phyloP scores from a whole-genome alignment of 2,797 vertebrate species.

The Eospalax fontanierii region DNA sequence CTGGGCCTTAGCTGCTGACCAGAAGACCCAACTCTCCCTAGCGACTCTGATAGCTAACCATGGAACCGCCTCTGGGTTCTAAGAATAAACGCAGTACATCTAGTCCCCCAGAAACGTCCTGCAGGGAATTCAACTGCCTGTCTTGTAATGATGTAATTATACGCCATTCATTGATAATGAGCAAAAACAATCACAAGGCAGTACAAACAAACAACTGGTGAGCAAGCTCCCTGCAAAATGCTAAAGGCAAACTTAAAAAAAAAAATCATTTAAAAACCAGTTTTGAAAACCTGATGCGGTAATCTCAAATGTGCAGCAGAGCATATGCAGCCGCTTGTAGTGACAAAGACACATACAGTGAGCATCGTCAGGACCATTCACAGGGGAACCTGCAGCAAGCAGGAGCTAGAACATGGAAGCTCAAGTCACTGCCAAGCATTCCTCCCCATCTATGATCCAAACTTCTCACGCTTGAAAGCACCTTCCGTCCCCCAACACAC shows the following conservation, averaged over 20 bases:
- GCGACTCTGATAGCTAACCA: not conserved
- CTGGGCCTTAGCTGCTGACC: not conserved
- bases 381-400: not conserved
- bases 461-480: slow-evolving; percentile 55
- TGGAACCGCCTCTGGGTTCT: not conserved
- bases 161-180: slow-evolving; percentile 61
- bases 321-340: not conserved
- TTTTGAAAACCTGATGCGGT: slow-evolving; percentile 13
- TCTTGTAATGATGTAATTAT: slow-evolving; percentile 65
- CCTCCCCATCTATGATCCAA: not conserved
- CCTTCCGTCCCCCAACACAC: slow-evolving; percentile 45
- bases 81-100: not conserved
- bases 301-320: slow-evolving; percentile 42
- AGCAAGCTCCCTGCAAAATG: slow-evolving; percentile 49
- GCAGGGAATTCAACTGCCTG: slow-evolving; percentile 61
- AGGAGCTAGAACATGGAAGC: not conserved
- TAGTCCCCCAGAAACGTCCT: not conserved
- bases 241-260: slow-evolving; percentile 49
- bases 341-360: not conserved
- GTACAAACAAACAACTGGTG: slow-evolving; percentile 74
- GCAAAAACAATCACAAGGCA: slow-evolving; percentile 58
- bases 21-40: not conserved
- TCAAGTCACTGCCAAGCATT: slow-evolving; percentile 13
- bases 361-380: not conserved
- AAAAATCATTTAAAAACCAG: not conserved